A percentile compares a stretch with the other conserved stretches of the same genome.
phyloP scores from a whole-genome alignment of 92 coral and sea anemone species.

The Zoanthus sansibaricus region DNA sequence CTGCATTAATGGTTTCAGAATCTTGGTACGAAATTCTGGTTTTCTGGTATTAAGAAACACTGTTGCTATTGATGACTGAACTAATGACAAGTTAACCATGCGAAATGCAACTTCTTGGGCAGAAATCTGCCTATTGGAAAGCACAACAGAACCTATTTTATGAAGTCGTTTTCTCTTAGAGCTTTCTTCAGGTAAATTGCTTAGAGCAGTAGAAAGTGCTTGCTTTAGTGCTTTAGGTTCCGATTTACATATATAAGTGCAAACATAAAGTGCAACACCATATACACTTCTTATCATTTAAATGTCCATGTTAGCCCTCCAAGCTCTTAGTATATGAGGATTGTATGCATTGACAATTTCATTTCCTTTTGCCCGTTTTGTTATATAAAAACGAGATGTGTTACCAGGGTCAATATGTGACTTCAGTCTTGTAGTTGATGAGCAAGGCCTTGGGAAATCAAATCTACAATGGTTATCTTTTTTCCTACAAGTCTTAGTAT shows the following conservation, averaged over 20 bases:
- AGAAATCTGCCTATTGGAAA: conserved; percentile 40
- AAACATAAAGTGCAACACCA: conserved; percentile 60
- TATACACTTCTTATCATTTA: conserved; percentile 56
- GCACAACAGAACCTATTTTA: conserved; percentile 24
- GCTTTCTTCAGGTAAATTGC: conserved; percentile 45
- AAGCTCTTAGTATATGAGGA: conserved; percentile 5
- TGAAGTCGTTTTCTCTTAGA: conserved; percentile 51
- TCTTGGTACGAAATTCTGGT: conserved; percentile 46
- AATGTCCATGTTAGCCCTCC: conserved; percentile 40
- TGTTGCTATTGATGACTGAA: conserved; percentile 48
- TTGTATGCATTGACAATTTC: conserved; percentile 46
- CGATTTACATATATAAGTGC: conserved; percentile 64
- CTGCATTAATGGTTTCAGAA: conserved; percentile 45
- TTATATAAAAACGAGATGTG: conserved; percentile 38
- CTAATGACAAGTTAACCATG: conserved; percentile 42
- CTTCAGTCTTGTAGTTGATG: conserved; percentile 31
- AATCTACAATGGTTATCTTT: conserved; percentile 48
- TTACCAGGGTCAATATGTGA: conserved; percentile 54
- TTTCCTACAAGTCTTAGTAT: too few species aligned
- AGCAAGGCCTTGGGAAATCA: conserved; percentile 58
- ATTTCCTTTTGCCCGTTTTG: conserved; percentile 30
- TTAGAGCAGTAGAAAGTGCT: conserved; percentile 40
- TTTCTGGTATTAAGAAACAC: conserved; percentile 51
- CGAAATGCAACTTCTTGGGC: conserved; percentile 67
- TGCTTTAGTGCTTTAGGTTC: conserved; percentile 59